Conservation (phyloP, 2,888 invertebrate genomes). For the Meganola albula region DNA sequence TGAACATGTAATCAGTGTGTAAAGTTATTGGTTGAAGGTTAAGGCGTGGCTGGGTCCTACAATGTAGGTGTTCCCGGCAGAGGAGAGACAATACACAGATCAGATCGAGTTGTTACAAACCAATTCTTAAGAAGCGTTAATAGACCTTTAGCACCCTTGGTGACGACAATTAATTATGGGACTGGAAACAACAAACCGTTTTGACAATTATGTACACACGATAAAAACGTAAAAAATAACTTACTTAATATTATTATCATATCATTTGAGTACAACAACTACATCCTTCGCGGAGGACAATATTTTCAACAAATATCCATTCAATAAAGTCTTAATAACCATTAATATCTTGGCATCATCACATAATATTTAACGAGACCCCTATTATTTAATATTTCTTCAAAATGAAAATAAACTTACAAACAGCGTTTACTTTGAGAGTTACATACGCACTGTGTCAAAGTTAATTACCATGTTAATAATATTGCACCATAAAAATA, state of each 20-base stretch:
- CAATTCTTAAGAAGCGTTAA: conserved; percentile 67
- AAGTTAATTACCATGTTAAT: conserved; percentile 47
- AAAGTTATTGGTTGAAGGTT: too few relatives aligned
- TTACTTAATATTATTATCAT: conserved; percentile 77
- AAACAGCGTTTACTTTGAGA: conserved; percentile 49
- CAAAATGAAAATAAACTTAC: conserved; percentile 60
- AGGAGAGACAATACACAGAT: conserved; percentile 33
- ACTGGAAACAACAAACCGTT: conserved; percentile 69
- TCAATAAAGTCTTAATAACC: conserved; percentile 75
- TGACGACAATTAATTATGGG: conserved; percentile 63
- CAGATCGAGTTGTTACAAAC: conserved; percentile 41
- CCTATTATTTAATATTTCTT: conserved; percentile 58
- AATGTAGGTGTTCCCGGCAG: conserved; percentile 1
- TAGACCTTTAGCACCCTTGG: conserved; percentile 76
- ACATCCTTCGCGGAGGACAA: conserved; percentile 69
- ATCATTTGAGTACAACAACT: conserved; percentile 77
- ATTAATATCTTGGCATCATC: conserved; percentile 66
- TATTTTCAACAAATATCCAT: conserved; percentile 74
- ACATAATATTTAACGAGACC: conserved; percentile 77
- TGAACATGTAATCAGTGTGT: conserved; percentile 24
- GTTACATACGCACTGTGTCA: conserved; percentile 41
- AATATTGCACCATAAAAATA: conserved; percentile 61
- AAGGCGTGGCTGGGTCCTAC: too few relatives aligned
- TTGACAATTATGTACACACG: conserved; percentile 68
- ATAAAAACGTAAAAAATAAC: conserved; percentile 79